A percentile compares a stretch with the other conserved stretches of the same genome.
Evolutionary conservation across 1,140 invertebrate genomes (phyloP).

Genomic region (Trissolcus basalis): DNA sequence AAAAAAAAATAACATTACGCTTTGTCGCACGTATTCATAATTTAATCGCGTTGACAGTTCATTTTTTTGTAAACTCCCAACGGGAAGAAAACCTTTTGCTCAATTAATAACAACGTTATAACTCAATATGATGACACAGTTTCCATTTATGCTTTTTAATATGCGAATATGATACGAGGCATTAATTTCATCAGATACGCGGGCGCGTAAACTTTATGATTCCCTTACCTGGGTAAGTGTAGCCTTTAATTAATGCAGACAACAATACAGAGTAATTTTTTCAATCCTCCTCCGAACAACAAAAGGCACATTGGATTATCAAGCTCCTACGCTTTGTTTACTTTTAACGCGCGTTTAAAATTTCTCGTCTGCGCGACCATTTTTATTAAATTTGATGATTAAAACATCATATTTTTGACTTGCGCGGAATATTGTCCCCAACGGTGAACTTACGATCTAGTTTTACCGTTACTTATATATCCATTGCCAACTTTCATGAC

Average conservation of each 20-base stretch:
- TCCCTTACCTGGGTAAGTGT: not conserved
- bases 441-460: too few relatives aligned
- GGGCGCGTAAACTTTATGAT: constrained; percentile 9
- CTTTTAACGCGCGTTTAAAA: too few relatives aligned
- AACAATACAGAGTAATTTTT: constrained; percentile 3
- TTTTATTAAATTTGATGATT: too few relatives aligned
- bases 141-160: constrained; percentile 28
- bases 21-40: constrained; percentile 9
- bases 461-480: too few relatives aligned
- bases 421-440: too few relatives aligned
- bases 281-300: too few relatives aligned
- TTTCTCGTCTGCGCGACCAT: too few relatives aligned
- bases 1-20: constrained; percentile 5
- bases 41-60: constrained; percentile 8
- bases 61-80: constrained; percentile 22
- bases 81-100: constrained; percentile 14
- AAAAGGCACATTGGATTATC: too few relatives aligned
- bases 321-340: too few relatives aligned
- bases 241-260: constrained; percentile 22
- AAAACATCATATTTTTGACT: too few relatives aligned
- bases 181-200: constrained; percentile 21
- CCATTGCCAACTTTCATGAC: too few relatives aligned
- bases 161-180: constrained; percentile 13
- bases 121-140: constrained; percentile 23
- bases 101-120: constrained; percentile 17